Conservation (phyloP, 1,140 invertebrate genomes). For the Calliopsis andreniformis region DNA sequence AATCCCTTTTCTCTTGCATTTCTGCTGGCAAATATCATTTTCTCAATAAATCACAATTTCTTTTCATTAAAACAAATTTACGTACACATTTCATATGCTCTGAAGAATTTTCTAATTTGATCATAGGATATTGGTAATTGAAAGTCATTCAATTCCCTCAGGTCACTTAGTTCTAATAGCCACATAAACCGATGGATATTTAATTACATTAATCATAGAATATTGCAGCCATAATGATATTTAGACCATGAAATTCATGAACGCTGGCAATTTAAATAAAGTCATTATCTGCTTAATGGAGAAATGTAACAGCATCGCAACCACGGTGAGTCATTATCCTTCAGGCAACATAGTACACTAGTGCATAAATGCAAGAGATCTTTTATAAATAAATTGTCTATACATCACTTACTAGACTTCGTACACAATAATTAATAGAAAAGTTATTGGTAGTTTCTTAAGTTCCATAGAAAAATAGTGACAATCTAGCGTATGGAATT, state of each 20-base stretch:
- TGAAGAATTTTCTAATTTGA: no score
- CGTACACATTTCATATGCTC: no score
- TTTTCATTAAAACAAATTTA: no score
- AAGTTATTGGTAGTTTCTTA: conserved; percentile 17
- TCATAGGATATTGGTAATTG: no score
- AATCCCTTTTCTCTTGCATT: background rate
- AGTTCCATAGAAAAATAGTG: conserved; percentile 20
- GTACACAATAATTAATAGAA: background rate
- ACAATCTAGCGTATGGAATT: conserved; percentile 26
- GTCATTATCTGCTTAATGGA: background rate
- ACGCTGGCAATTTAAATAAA: background rate
- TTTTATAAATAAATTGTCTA: background rate
- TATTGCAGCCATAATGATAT: background rate
- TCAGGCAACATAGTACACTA: background rate
- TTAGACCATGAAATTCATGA: conserved; percentile 18
- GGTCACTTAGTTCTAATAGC: no score
- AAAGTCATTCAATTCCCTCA: no score
- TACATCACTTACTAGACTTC: background rate
- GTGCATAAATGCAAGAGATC: background rate
- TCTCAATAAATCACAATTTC: no score
- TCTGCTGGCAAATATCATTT: background rate
- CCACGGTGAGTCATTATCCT: background rate
- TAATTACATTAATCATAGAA: background rate
- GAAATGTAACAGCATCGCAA: background rate
- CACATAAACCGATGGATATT: background rate